phyloP scores from a whole-genome alignment of 2,113 vertebrate species.

The Lucifuga dentata region DNA sequence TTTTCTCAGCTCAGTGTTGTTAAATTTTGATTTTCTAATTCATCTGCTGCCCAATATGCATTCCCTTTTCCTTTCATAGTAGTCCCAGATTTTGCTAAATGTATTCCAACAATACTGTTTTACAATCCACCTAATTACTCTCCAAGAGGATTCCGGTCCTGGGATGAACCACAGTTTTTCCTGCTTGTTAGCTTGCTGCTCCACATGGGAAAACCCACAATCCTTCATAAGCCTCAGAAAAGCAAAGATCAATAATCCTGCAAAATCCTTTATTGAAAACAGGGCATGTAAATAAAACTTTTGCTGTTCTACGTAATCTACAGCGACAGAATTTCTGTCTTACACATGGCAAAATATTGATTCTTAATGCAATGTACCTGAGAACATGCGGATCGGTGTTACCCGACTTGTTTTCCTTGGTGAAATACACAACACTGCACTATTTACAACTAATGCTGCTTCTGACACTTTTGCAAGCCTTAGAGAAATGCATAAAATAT shows the following conservation, averaged over 20 bases:
- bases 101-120: conserved; percentile 41
- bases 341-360: conserved; percentile 27
- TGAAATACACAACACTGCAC: background rate
- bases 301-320: background rate
- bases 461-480: conserved; percentile 16
- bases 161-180: conserved; percentile 45
- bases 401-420: conserved; percentile 3
- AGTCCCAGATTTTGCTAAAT: conserved; percentile 38
- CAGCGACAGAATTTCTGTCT: conserved; percentile 2
- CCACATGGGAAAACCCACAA: conserved; percentile 14
- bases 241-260: conserved; percentile 33
- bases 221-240: conserved; percentile 8
- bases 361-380: conserved; percentile 20
- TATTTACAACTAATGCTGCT: conserved; percentile 19
- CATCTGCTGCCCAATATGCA: conserved; percentile 8
- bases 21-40: conserved; percentile 19
- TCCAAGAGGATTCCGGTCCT: conserved; percentile 47
- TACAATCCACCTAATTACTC: conserved; percentile 54
- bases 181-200: conserved; percentile 39
- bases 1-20: conserved; percentile 15
- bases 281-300: conserved; percentile 22
- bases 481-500: background rate
- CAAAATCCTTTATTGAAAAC: conserved; percentile 17
- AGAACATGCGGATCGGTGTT: conserved; percentile 23
- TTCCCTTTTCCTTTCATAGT: conserved; percentile 23